Base-by-base conservation (phyloP, 2,113 vertebrate species). In the Tichodroma muraria region DNA sequence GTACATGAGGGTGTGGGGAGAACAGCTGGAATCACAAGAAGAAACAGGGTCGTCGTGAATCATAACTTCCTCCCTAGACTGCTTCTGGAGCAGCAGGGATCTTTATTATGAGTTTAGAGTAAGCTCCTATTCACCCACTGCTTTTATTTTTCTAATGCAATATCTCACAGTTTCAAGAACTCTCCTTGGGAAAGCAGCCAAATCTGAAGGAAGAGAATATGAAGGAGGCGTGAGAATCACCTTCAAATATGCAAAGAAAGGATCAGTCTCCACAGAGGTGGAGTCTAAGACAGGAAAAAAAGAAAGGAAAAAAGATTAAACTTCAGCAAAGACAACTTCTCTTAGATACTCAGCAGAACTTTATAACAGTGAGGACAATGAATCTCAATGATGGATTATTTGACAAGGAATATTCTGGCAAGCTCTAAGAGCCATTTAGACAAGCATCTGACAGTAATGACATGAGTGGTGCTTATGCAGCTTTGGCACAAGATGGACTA, bases 11-110 rank as follows among this genome's bases (percentile, higher is more conserved):
- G 40, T 78, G 63, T 37, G 53, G 30, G 65, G 73, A 76, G 66
- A 91, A 72, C 71, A 89, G 66, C 78, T 94, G 95, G 85, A 96
- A 81, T 22, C 38, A 81, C 49, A 89, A 81, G 73, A 86, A 80
- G 69, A 93, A 71, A 81, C 28, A 56, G 53, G 61, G 57, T 57
- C 38, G 40, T 33, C 45, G 35, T 92, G 80, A 88, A 90, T 84
- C 70, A 84, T 38, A n/a, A 57, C 20, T 94, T 95, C 61, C 78
- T 95, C 89, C 71, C 87, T 80, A 73, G 64, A 13, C 63, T 82
- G 66, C 54, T 93, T 85, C 87, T 94, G 78, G 75, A 85, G 66
- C 84, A 95, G 81, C 66, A 66, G 68, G 45, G 18, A 53, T 66
- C 57, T 85, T 76, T 38, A 65, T 73, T 70, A 47, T 23, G 28